Base-by-base conservation (phyloP, 2,113 vertebrate species). In the Corydoras sp. region DNA sequence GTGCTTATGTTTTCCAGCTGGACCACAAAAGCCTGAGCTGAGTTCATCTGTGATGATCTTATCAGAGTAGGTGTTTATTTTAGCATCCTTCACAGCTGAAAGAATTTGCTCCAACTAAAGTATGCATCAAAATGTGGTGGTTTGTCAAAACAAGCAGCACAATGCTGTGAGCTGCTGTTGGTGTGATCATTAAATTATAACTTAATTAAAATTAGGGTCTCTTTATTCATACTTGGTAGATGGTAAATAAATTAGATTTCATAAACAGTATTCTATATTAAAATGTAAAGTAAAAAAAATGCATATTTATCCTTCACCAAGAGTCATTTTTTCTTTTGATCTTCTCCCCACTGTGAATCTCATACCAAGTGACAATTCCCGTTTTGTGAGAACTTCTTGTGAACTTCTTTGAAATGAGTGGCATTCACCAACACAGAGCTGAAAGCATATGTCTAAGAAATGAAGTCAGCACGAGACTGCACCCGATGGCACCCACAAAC, bases 21-120 rank as follows among this genome's bases (percentile, higher is more conserved):
- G 62, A 59, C 53, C 43, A 56, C 48, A 29, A 43, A 69, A 58
- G 43, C 59, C 60, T 65, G 64, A 31, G 53, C 71, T 77, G 61
- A 67, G 72, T 71, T 73, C 64, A 78, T 82, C 69, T 80, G 62
- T 65, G 62, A 76, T 78, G 82, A 84, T 84, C 54, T 75, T 81
- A 84, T 84, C 79, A 76, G 55, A 51, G 11, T 15, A n/a, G 18
- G 50, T 78, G 74, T 81, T 81, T 78, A 64, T 72, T 79, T 82
- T 75, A 75, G 76, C 72, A 77, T 76, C 62, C 76, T 69, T 68
- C 50, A 51, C 77, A 82, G 74, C 81, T 79, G 79, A 74, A 82
- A 70, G 78, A 77, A 76, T 78, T 79, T 72, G 78, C 66, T 68
- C 55, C 62, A 58, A 74, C 72, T 67, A 66, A 62, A 70, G 58